Evolutionary conservation across 2,113 vertebrate genomes (phyloP), one percentile per base, ranked within the genome.

Genomic region (Saccopteryx leptura): DNA sequence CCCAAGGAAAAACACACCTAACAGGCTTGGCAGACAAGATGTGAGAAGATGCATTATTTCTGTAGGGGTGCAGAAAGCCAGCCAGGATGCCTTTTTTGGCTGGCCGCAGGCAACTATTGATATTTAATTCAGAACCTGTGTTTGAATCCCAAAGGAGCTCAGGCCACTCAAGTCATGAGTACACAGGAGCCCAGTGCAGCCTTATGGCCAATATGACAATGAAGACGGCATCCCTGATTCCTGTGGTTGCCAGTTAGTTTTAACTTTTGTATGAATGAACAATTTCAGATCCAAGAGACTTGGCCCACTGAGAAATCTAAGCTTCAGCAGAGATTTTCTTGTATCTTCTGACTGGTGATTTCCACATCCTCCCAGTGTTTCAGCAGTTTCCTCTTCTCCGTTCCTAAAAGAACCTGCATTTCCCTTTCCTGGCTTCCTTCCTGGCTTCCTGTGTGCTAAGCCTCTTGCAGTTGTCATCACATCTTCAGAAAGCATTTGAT

Each of bases 401-500:
- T 78, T 86, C 89, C 80, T 28, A 17, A 82, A 85, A 74, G 91
- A 88, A 91, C 96, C 95, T 85, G 94, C 61, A 52, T 82, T 96
- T 94, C 72, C 63, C 91, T 93, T 71, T 84, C 96, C 92, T 61
- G 69, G 83, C 96, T 97, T 83, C 79, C 61, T 92, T 75, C 58
- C 82, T 68, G 50, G 88, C 96, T 96, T 97, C 96, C 96, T 97
- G 97, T 90, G 96, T 61, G 94, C 87, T 81, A 15, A 61, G 60
- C 88, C 78, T 79, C 79, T 90, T 85, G 92, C 86, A 63, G 72
- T 90, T 96, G 96, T 83, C 94, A 92, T 96, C 66, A 54, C 68
- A 92, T 94, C 96, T 98, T 97, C 88, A 93, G 94, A 86, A 97
- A 76, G 88, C 95, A 91, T 94, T 93, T 92, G 97, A 95, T 96